Percentiles rank a stretch among this genome's conserved stretches.
These are phyloP conservation scores for Hycleus cichorii DNA, from an alignment of 1,140 invertebrate species.

Conservation along the genomic window DNA sequence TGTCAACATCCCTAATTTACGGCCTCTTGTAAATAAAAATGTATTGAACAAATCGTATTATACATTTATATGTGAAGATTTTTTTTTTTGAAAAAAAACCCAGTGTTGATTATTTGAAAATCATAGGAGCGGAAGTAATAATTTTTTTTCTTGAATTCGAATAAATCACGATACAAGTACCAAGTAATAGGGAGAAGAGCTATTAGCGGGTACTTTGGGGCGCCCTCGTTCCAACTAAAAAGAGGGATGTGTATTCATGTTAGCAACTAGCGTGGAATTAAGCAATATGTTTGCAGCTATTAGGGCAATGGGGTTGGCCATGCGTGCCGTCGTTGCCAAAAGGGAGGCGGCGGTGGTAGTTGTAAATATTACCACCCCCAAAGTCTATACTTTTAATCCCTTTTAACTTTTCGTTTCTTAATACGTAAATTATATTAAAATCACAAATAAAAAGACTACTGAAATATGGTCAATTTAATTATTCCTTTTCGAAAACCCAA, in stretches of 20 bases:
- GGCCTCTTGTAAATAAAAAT: constrained; percentile 2
- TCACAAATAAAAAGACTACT: neutral
- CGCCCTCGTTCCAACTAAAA: constrained; percentile 15
- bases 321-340: constrained; percentile 18
- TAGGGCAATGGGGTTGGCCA: constrained; percentile 29
- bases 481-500: constrained; percentile 34
- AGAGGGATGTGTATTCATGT: constrained; percentile 18
- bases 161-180: too few species aligned
- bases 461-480: neutral
- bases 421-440: neutral
- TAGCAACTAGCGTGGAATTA: constrained; percentile 34
- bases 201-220: constrained; percentile 36
- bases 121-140: constrained; percentile 29
- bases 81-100: constrained; percentile 7
- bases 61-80: too few species aligned
- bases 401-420: neutral
- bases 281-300: constrained; percentile 36
- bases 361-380: neutral
- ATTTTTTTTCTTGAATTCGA: constrained; percentile 20
- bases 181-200: constrained; percentile 28
- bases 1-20: constrained; percentile 9
- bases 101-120: constrained; percentile 15
- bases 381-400: neutral
- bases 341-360: too few species aligned
- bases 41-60: too few species aligned